Evolutionary conservation across 2,113 vertebrate species (phyloP).

Genomic region (Xenopus tropicalis): DNA sequence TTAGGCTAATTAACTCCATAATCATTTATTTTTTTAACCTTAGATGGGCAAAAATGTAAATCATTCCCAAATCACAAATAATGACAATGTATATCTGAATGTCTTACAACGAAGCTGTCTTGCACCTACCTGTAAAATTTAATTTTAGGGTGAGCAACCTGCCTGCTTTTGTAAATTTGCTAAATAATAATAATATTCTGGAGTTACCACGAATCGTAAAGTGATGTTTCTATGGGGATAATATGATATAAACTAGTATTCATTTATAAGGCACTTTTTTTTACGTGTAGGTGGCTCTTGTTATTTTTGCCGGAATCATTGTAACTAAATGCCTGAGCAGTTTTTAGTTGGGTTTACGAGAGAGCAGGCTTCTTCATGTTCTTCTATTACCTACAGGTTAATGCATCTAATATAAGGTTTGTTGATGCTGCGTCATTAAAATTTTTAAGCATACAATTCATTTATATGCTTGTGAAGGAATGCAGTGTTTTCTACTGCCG

Average conservation of each 20-base stretch:
- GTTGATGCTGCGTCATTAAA: conserved; percentile 11
- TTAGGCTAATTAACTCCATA: too few relatives aligned
- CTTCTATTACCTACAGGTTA: not conserved
- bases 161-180: too few relatives aligned
- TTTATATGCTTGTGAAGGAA: not conserved
- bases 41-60: too few relatives aligned
- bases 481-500: not conserved
- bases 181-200: too few relatives aligned
- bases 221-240: too few relatives aligned
- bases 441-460: conserved; percentile 21
- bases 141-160: too few relatives aligned
- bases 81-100: too few relatives aligned
- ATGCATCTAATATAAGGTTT: conserved; percentile 1
- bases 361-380: not conserved
- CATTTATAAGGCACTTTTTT: not conserved
- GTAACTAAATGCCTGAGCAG: not conserved
- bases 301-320: not conserved
- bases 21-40: too few relatives aligned
- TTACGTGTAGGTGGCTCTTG: not conserved
- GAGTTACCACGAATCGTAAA: too few relatives aligned
- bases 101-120: too few relatives aligned
- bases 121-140: too few relatives aligned
- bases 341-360: not conserved
- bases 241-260: not conserved
- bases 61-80: too few relatives aligned